Base-by-base conservation (phyloP, 2,797 vertebrate species). In the Tauraco hartlaubi region DNA sequence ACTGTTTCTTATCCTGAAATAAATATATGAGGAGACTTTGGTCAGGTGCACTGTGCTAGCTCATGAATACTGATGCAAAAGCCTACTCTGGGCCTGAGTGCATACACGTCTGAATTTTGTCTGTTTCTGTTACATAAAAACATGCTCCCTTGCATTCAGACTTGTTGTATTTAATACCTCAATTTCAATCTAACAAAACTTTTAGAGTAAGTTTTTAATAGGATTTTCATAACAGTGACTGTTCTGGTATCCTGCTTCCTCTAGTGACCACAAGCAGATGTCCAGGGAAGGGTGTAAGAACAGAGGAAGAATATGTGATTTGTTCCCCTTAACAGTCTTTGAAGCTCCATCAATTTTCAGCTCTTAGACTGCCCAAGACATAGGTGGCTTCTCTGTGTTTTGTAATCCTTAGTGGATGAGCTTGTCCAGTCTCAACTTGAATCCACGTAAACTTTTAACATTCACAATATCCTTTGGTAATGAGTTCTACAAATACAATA, bases 141-240 rank as follows among this genome's bases (percentile, higher is more conserved):
- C 4, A 0, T n/a, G 5, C 1, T 74, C 17, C 15, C 14, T 35
- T 56, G 25, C 4, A 6, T 4, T 79, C 10, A 64, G 12, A 35
- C 4, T 59, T 22, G 3, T 28, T 62, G 37, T 31, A 49, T 54
- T 55, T 18, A 85, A 11, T 66, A 69, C 2, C 9, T 73, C 2
- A 1, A 29, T 39, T 9, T 73, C 48, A 77, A 63, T 23, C 8
- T 31, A 51, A 21, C 4, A 59, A 63, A 33, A 46, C 18, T 43
- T 73, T 76, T 37, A 79, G 16, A 83, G 25, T 35, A 48, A 85
- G 4, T 15, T 52, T 77, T 91, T 49, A 41, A 25, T 31, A 35
- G 4, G 3, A 28, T 83, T 85, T 85, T 68, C 13, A 9, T 41
- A 56, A 22, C 15, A 54, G 3, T 41, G 19, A 19, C 39, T 66